A percentile compares a stretch with the other conserved stretches of the same genome.
These are phyloP conservation scores for Oplegnathus fasciatus DNA, from an alignment of 2,113 vertebrate species.

Conservation along the genomic window DNA sequence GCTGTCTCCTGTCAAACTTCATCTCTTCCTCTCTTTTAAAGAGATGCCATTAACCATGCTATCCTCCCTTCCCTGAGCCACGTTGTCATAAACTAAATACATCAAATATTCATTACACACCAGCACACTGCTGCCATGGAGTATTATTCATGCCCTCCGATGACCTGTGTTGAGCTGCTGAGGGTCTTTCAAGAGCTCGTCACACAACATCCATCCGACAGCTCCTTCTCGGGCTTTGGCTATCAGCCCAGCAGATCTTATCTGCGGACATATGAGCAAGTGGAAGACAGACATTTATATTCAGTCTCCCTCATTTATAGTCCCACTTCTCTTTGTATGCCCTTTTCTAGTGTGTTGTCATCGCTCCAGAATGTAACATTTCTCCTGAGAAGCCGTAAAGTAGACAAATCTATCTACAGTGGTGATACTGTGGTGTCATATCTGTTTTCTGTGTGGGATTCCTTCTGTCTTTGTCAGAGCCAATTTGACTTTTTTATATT, in stretches of 20 bases:
- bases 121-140: conserved; percentile 11
- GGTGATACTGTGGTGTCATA: not conserved
- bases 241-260: conserved; percentile 6
- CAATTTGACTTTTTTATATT: not conserved
- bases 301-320: not conserved
- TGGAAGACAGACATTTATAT: conserved; percentile 17
- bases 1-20: conserved; percentile 48
- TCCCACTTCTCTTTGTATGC: not conserved
- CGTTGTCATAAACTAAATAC: conserved; percentile 60
- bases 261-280: conserved; percentile 12
- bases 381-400: conserved; percentile 1
- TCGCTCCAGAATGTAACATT: not conserved
- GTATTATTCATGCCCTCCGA: conserved; percentile 30
- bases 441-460: not conserved
- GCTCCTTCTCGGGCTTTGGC: not conserved
- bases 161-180: not conserved
- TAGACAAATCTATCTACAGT: not conserved
- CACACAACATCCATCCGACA: not conserved
- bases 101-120: conserved; percentile 66
- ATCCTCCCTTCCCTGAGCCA: not conserved
- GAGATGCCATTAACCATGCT: conserved; percentile 39
- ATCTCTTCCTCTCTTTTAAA: conserved; percentile 47
- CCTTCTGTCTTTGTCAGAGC: not conserved
- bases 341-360: conserved; percentile 4
- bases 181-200: conserved; percentile 2